Evolutionary conservation across 2,797 vertebrate species (phyloP).

Genomic region (Hapalemur alaotrensis): DNA sequence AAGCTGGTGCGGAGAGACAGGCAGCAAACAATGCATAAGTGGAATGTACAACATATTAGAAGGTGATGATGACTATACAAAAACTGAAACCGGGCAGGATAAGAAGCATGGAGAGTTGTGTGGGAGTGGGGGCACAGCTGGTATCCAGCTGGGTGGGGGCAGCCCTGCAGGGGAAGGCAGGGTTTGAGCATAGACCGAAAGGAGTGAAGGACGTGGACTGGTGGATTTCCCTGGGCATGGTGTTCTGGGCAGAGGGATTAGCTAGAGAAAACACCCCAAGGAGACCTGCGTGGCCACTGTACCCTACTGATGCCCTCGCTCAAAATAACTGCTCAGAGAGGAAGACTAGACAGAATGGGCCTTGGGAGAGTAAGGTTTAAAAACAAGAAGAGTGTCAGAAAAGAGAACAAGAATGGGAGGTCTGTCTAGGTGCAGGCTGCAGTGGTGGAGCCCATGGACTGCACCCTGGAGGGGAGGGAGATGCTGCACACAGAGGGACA

Average conservation of each 20-base stretch:
- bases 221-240: background rate
- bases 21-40: background rate
- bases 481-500: accelerated
- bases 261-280: background rate
- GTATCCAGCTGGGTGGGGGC: accelerated
- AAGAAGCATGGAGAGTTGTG: background rate
- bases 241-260: too few relatives aligned
- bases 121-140: accelerated
- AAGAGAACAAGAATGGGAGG: background rate
- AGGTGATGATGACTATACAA: background rate
- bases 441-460: accelerated
- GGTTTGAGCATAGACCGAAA: background rate
- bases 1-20: background rate
- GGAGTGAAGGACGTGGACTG: accelerated
- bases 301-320: background rate
- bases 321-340: background rate
- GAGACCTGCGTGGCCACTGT: background rate
- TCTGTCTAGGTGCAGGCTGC: accelerated
- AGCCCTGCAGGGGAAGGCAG: background rate
- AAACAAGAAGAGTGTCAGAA: background rate
- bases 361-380: background rate
- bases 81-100: background rate
- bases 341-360: background rate
- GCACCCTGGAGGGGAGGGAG: background rate
- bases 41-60: background rate